These are phyloP conservation scores for Chondrosia reniformis DNA, from an alignment of 37 sponge, comb jelly and placozoan species.

Conservation along the genomic window DNA sequence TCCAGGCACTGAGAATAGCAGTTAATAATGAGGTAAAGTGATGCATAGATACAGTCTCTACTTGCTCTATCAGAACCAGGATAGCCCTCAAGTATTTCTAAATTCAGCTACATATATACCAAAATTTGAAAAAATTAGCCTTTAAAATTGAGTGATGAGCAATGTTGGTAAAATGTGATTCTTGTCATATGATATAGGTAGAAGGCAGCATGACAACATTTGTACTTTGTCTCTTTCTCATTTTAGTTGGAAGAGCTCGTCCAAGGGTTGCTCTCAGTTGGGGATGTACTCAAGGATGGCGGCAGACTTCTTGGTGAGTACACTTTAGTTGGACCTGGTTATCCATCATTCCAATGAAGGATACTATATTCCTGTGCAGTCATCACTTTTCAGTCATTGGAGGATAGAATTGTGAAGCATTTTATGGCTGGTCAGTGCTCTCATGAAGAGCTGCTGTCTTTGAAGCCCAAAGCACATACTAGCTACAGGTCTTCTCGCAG, in stretches of 20 bases:
- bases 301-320: constrained; percentile 23
- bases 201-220: no score
- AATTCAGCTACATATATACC: no score
- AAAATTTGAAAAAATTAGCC: no score
- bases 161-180: no score
- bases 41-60: not conserved
- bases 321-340: not conserved
- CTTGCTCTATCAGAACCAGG: no score
- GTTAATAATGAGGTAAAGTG: constrained; percentile 22
- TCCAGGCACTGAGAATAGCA: constrained; percentile 41
- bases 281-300: not conserved
- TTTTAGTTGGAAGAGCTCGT: constrained; percentile 22
- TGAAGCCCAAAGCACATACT: no score
- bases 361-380: not conserved
- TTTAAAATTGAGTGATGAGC: no score
- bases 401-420: constrained; percentile 45
- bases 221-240: not conserved
- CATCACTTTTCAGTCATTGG: constrained; percentile 47
- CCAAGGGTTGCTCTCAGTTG: constrained; percentile 10
- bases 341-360: not conserved
- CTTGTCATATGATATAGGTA: no score
- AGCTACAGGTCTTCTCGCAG: no score
- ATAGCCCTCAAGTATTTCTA: no score
- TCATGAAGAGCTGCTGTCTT: not conserved
- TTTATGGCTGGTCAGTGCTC: constrained; percentile 7